Percentiles rank a stretch among this genome's conserved stretches.
These are phyloP conservation scores for Eulemur albifrons DNA, from an alignment of 2,797 vertebrate genomes.

Conservation along the genomic window DNA sequence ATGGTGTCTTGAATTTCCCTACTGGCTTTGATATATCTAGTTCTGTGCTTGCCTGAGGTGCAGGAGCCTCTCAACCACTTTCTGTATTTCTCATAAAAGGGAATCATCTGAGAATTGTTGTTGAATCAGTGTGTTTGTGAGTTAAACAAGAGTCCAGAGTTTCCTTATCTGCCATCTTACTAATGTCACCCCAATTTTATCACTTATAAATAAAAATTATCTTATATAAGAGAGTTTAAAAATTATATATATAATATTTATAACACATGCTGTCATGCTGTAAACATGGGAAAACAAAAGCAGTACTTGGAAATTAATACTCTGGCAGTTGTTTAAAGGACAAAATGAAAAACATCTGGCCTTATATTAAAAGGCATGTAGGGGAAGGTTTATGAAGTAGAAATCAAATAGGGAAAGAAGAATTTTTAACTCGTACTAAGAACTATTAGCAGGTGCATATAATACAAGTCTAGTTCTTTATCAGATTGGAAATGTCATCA, in stretches of 20 bases:
- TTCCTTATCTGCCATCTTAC: background rate
- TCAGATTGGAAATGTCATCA: background rate
- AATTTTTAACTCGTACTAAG: background rate
- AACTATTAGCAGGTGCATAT: background rate
- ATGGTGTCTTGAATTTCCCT: background rate
- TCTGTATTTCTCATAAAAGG: background rate
- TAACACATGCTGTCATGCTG: constrained; percentile 4
- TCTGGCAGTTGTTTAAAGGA: constrained; percentile 55
- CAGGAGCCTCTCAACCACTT: background rate
- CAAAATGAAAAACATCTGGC: constrained; percentile 31
- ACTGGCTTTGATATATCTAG: background rate
- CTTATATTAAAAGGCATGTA: background rate
- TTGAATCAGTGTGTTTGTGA: background rate
- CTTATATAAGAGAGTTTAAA: background rate
- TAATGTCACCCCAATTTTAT: background rate
- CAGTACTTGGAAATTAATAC: constrained; percentile 72
- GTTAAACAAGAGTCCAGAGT: too few species aligned
- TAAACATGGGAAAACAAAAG: constrained; percentile 64
- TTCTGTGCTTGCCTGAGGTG: background rate
- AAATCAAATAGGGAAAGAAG: background rate
- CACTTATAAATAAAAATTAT: background rate
- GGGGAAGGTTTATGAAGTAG: background rate
- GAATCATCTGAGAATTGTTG: background rate
- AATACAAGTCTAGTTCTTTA: constrained; percentile 19
- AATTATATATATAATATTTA: background rate